phyloP scores from a whole-genome alignment of 1,140 invertebrate genomes.

The Thaumetopoea pityocampa region DNA sequence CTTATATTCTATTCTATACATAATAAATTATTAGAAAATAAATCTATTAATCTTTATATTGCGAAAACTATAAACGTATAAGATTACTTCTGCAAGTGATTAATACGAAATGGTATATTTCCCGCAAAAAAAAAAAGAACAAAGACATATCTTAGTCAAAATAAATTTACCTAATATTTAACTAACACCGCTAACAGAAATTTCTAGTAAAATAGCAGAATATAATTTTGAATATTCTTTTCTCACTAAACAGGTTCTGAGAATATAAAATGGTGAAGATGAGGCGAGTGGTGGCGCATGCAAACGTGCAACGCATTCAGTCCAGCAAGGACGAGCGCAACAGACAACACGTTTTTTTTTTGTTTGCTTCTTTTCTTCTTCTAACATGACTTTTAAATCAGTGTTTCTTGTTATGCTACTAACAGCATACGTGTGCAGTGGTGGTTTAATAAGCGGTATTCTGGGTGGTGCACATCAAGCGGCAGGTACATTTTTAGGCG shows the following conservation, averaged over 20 bases:
- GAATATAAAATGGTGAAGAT: constrained; percentile 16
- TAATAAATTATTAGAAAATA: no score
- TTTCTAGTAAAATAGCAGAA: neutral
- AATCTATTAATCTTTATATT: no score
- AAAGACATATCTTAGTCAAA: no score
- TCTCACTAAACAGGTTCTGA: constrained; percentile 20
- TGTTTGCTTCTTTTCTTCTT: neutral
- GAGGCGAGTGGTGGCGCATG: constrained; percentile 20
- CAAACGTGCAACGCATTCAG: constrained; percentile 12
- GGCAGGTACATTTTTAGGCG: constrained; percentile 13
- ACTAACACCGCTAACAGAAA: neutral
- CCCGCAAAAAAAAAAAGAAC: no score
- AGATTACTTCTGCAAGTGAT: no score
- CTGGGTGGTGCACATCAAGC: constrained; percentile 19
- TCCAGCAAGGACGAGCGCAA: constrained; percentile 11
- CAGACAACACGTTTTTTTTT: neutral
- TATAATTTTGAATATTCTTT: constrained; percentile 1
- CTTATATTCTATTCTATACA: no score
- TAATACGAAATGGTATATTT: no score
- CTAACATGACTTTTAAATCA: constrained; percentile 1
- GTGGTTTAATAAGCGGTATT: constrained; percentile 15
- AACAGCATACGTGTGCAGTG: constrained; percentile 15
- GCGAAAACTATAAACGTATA: no score
- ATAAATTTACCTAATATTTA: no score
- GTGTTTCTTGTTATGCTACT: constrained; percentile 15